Base-by-base conservation (phyloP, 2,113 vertebrate genomes). In the Onychostruthus taczanowskii region DNA sequence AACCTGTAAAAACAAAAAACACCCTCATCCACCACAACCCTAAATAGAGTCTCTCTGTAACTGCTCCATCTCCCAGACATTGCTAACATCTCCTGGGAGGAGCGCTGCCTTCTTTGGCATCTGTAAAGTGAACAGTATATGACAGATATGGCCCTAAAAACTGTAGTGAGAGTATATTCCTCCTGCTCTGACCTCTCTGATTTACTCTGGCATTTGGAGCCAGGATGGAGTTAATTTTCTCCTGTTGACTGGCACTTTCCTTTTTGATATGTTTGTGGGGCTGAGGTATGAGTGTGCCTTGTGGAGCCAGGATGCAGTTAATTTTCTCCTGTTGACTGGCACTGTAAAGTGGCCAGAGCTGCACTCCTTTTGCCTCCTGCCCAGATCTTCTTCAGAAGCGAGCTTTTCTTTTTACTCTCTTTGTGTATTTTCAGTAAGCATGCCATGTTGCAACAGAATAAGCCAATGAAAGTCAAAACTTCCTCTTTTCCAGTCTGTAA, bases 391-490 rank as follows among this genome's bases (percentile, higher is more conserved):
- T 67, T 90, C 84, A 94, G 90, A 90, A 93, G 39, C 7, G 35
- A 84, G 46, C 70, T 84, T 96, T 94, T 84, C 35, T 91, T 94
- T 77, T 81, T 92, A 55, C 56, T 88, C 44, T 80, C 64, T 86
- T 76, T 53, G 46, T 63, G 52, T 73, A 55, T 87, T 93, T 96
- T 96, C 76, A 44, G 93, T 96, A 87, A 96, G 72, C 89, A 89
- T 58, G 81, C 78, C 3, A 3, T 93, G 84, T 91, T 95, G 87
- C 94, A 96, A 89, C 84, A 84, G 95, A 93, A 39, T 61, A 91
- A 87, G 81, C 84, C 94, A 95, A 94, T 96, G 83, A 95, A 96
- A 97, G 91, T 91, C 92, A 96, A 96, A 93, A 95, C 93, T 96
- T 97, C 95, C 85, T 86, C 73, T 90, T 83, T 94, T 91, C 90